phyloP scores from a whole-genome alignment of 2,797 vertebrate genomes.

The Decapterus maruadsi region DNA sequence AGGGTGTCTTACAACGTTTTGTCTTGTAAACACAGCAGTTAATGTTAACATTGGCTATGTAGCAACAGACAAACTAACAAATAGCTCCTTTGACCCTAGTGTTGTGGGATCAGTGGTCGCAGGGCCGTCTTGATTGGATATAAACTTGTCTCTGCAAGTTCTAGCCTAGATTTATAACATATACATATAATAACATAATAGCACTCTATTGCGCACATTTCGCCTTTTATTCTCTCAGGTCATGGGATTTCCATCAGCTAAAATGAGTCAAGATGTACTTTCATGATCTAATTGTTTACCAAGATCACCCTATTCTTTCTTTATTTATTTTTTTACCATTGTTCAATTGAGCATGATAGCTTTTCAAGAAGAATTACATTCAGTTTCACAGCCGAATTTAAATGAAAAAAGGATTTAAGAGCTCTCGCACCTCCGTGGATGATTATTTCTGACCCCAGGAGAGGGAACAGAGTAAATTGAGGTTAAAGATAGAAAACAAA shows the following conservation, averaged over 20 bases:
- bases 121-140: not conserved
- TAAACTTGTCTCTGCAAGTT: not conserved
- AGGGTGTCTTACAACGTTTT: too few species aligned
- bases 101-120: too few species aligned
- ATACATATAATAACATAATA: too few species aligned
- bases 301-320: not conserved
- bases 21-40: too few species aligned
- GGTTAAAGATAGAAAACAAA: slow-evolving; percentile 53
- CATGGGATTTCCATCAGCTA: slow-evolving; percentile 23
- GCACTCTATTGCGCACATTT: not conserved
- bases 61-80: too few species aligned
- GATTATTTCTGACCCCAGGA: slow-evolving; percentile 35
- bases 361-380: not conserved
- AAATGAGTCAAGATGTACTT: slow-evolving; percentile 14
- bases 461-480: slow-evolving; percentile 39
- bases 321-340: slow-evolving; percentile 1
- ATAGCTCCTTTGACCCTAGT: too few species aligned
- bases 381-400: not conserved
- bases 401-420: slow-evolving; percentile 27
- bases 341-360: slow-evolving; percentile 8
- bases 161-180: slow-evolving; percentile 1
- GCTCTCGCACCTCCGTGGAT: slow-evolving; percentile 19
- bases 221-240: not conserved
- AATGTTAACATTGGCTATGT: too few species aligned
- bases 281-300: slow-evolving; percentile 9